A percentile compares a stretch with the other conserved stretches of the same genome.
Conservation (phyloP, 2,888 invertebrate species). For the Podabrus alpinus region DNA sequence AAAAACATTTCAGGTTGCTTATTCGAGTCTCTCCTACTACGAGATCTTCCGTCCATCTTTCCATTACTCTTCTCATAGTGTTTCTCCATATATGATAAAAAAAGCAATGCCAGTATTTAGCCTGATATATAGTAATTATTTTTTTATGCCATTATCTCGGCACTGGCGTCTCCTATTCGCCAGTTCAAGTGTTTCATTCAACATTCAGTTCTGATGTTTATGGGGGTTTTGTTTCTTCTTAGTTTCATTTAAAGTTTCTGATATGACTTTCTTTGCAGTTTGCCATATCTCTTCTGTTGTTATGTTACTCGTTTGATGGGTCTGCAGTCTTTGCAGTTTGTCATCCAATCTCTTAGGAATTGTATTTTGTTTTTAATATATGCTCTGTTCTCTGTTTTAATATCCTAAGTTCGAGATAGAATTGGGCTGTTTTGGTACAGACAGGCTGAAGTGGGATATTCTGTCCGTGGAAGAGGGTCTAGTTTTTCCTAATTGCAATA, state of each 20-base stretch:
- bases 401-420: not conserved
- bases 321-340: not conserved
- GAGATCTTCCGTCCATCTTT: too few relatives aligned
- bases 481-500: too few relatives aligned
- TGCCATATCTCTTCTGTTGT: not conserved
- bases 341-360: not conserved
- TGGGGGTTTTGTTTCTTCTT: not conserved
- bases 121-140: too few relatives aligned
- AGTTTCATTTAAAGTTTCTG: not conserved
- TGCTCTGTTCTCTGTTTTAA: not conserved
- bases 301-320: not conserved
- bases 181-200: not conserved
- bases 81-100: too few relatives aligned
- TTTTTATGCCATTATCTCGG: too few relatives aligned
- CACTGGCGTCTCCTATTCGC: not conserved
- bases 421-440: not conserved
- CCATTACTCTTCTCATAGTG: too few relatives aligned
- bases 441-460: too few relatives aligned
- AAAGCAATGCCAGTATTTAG: too few relatives aligned
- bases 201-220: not conserved
- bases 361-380: not conserved
- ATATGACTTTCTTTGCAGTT: not conserved
- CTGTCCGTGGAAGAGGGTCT: too few relatives aligned
- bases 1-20: too few relatives aligned
- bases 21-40: too few relatives aligned